Base-by-base conservation (phyloP, 92 coral and sea anemone genomes). In the Chrysogorgia sp. region DNA sequence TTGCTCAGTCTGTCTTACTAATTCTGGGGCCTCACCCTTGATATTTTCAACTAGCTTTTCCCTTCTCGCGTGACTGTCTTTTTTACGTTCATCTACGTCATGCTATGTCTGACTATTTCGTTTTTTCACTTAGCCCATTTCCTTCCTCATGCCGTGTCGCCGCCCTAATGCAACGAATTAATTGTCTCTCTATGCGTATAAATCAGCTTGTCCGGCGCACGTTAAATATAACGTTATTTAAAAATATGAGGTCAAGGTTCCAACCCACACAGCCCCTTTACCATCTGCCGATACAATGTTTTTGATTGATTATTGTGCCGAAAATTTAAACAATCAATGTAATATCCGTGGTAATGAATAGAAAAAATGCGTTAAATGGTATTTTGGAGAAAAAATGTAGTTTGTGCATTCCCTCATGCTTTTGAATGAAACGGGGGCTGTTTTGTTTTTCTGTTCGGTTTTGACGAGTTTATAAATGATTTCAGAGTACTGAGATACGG, bases 81-180 rank as follows among this genome's bases (percentile, higher is more conserved):
- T 37, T 37, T 37, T 12, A 37, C 43, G 43, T 12, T 4, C 6
- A 4, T 37, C 43, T 37, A 12, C 43, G 43, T 37, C 43, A 37
- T 37, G 12, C 12, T 37, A 37, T 4, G 43, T 37, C 43, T 37
- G 43, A 5, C 43, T 37, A 4, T 12, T 15, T n/a, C 53, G 7
- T 47, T 6, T 47, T 47, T 47, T 47, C 10, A 47, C n/a, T 15
- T 47, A 24, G 14, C 37, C 14, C 22, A 15, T 40, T 41, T 69
- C 76, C 76, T 69, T 69, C 76, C 76, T 69, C 76, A 41, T 69
- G 76, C 13, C 37, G 76, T 69, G 5, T 34, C 53, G 34, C 76
- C 76, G 76, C 61, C 55, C n/a, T 34, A 20, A 21, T 49, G 21
- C 29, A 65, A 20, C 76, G 12, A 30, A 37, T 48, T 45, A 60